Conservation (phyloP, 92 coral and sea anemone genomes). For the Scolanthus callimorphus region DNA sequence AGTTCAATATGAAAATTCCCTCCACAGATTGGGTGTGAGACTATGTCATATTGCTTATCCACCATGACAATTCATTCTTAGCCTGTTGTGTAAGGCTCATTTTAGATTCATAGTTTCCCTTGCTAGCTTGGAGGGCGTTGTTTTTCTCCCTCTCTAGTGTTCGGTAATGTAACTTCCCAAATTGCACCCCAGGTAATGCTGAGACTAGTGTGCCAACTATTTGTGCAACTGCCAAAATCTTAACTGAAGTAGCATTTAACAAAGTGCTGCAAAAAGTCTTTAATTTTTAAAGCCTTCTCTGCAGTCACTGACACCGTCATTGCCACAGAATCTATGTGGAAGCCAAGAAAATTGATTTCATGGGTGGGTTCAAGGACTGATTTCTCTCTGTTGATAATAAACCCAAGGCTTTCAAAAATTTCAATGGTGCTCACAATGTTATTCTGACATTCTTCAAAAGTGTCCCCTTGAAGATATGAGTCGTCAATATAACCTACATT, state of each 20-base stretch:
- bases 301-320: neutral
- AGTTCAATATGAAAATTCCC: slow-evolving; percentile 7
- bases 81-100: neutral
- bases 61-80: neutral
- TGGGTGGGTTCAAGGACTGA: neutral
- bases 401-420: neutral
- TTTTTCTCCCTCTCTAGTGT: neutral
- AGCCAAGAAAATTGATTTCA: neutral
- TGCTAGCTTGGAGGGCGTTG: neutral
- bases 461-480: too few species aligned
- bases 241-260: neutral
- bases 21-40: slow-evolving; percentile 5
- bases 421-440: neutral
- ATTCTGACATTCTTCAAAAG: too few species aligned
- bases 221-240: neutral
- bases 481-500: too few species aligned
- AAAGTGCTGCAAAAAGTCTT: neutral
- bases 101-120: neutral
- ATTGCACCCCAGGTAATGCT: neutral
- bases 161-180: neutral
- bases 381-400: neutral
- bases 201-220: neutral
- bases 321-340: neutral
- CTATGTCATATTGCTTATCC: neutral
- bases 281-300: neutral